Percentiles rank a stretch among this genome's conserved stretches.
These are phyloP conservation scores for Micronycteris hirsuta DNA, from an alignment of 2,113 vertebrate genomes.

Conservation along the genomic window DNA sequence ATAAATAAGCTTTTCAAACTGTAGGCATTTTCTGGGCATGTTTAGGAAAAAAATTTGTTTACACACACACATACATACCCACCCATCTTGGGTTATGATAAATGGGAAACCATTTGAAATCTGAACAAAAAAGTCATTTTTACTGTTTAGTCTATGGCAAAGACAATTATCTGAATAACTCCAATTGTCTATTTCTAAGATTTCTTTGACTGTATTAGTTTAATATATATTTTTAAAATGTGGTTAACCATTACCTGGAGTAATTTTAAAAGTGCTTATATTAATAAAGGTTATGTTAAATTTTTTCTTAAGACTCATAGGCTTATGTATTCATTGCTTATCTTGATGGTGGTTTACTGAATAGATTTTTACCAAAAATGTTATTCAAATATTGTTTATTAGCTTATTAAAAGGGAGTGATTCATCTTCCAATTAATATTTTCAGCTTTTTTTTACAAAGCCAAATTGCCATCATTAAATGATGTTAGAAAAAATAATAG, in stretches of 20 bases:
- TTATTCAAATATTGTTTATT: constrained; percentile 23
- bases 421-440: constrained; percentile 41
- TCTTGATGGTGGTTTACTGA: constrained; percentile 20
- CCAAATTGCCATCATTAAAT: constrained; percentile 35
- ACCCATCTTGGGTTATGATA: neutral
- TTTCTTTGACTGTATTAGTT: neutral
- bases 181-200: neutral
- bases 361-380: neutral
- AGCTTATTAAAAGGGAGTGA: neutral
- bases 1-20: constrained; percentile 35
- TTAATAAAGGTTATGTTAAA: neutral
- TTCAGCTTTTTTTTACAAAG: neutral
- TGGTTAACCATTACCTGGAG: neutral
- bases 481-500: constrained; percentile 30
- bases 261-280: neutral
- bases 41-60: neutral
- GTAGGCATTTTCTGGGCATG: neutral
- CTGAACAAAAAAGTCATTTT: neutral
- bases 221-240: constrained; percentile 35
- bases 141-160: constrained; percentile 4
- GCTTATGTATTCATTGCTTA: neutral
- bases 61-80: neutral
- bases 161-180: neutral
- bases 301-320: neutral
- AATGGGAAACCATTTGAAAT: constrained; percentile 27